Conservation (phyloP, 2,113 vertebrate genomes). For the Catharus minimus region DNA sequence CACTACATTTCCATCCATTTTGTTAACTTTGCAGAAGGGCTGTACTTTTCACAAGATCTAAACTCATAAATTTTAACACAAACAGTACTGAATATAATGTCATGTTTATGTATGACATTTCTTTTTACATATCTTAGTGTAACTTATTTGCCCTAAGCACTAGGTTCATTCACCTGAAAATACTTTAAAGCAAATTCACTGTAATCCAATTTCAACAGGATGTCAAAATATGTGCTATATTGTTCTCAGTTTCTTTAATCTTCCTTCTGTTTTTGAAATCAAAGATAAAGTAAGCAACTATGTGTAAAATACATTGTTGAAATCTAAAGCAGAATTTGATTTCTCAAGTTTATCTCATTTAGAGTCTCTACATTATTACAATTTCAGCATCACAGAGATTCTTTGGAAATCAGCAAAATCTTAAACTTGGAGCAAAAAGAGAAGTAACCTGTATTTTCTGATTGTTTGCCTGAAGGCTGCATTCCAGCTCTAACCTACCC, state of each 20-base stretch:
- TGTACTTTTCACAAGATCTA: not conserved
- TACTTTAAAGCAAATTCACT: not conserved
- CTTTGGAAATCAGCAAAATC: not conserved
- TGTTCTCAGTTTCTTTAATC: not conserved
- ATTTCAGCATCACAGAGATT: not conserved
- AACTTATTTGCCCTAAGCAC: not conserved
- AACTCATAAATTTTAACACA: not conserved
- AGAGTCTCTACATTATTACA: not conserved
- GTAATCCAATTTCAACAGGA: not conserved
- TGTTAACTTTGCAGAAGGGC: not conserved
- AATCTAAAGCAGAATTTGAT: not conserved
- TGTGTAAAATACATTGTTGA: not conserved
- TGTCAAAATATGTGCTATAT: not conserved
- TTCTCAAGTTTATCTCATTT: not conserved
- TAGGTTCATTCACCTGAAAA: not conserved
- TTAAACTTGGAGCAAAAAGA: not conserved
- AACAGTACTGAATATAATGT: not conserved
- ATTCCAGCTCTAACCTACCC: not conserved
- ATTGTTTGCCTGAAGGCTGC: not conserved
- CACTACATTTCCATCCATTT: not conserved
- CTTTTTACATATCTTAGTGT: not conserved
- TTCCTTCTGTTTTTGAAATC: not conserved
- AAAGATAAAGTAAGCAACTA: not conserved
- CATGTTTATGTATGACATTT: not conserved
- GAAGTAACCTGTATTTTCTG: not conserved